Evolutionary conservation across 2,888 invertebrate genomes (phyloP).

Genomic region (Proisotoma minuta): DNA sequence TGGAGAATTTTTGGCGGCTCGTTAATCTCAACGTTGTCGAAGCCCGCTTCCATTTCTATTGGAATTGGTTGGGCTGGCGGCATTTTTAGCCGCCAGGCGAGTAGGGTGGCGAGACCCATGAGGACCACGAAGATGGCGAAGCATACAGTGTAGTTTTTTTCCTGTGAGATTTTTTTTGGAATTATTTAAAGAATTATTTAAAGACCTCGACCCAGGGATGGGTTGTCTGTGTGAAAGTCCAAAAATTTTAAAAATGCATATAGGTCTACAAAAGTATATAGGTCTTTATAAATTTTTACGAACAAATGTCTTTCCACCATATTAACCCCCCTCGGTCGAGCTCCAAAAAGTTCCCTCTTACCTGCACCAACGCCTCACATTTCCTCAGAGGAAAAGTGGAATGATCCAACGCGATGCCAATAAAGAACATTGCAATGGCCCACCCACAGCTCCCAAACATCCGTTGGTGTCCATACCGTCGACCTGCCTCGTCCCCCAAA

Average conservation of each 20-base stretch:
- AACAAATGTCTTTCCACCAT: no score
- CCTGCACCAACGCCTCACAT: conserved; percentile 35
- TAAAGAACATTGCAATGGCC: conserved; percentile 98
- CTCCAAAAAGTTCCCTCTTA: not conserved
- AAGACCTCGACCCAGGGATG: no score
- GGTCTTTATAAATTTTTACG: no score
- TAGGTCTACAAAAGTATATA: no score
- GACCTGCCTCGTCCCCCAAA: conserved; percentile 67
- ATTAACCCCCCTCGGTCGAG: not conserved
- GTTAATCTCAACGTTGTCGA: conserved; percentile 40
- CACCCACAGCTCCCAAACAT: conserved; percentile 98
- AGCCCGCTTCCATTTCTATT: conserved; percentile 34
- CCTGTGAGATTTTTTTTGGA: no score
- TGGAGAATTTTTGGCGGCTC: no score
- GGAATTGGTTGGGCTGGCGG: conserved; percentile 15
- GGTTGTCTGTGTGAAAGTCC: no score
- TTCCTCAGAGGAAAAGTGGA: conserved; percentile 80
- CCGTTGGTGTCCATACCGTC: conserved; percentile 86
- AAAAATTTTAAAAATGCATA: no score
- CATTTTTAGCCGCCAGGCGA: conserved; percentile 40
- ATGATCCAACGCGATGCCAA: conserved; percentile 92
- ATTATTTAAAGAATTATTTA: no score
- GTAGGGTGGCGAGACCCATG: conserved; percentile 43
- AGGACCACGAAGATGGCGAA: conserved; percentile 84
- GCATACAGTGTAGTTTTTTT: conserved; percentile 97